phyloP scores from a whole-genome alignment of 2,888 invertebrate species.

The Idaea aversata region DNA sequence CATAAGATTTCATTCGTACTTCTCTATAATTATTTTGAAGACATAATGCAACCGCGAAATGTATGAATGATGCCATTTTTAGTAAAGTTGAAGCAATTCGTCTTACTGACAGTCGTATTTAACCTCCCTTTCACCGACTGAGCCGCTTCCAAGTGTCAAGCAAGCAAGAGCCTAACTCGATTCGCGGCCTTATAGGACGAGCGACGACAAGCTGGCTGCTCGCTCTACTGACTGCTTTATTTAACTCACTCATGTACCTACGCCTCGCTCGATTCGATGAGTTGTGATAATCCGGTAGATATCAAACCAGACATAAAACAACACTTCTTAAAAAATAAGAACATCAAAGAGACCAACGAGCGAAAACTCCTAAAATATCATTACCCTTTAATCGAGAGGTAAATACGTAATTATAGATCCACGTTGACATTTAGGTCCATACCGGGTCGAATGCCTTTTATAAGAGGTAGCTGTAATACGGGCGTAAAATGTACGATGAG shows the following conservation, averaged over 20 bases:
- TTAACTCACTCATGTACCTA: conserved; percentile 17
- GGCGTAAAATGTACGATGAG: conserved; percentile 56
- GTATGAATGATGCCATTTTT: conserved; percentile 77
- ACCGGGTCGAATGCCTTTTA: conserved; percentile 47
- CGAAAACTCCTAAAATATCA: conserved; percentile 31
- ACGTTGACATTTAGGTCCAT: conserved; percentile 56
- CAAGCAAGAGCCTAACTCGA: conserved; percentile 19
- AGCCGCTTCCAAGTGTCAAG: conserved; percentile 27
- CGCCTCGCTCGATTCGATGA: conserved; percentile 23
- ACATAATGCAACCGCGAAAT: conserved; percentile 67
- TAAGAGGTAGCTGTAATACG: conserved; percentile 46
- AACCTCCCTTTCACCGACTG: conserved; percentile 74
- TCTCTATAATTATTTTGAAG: conserved; percentile 53
- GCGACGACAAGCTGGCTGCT: conserved; percentile 61
- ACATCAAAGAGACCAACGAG: not conserved
- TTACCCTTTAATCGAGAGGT: conserved; percentile 28
- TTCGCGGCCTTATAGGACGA: conserved; percentile 23
- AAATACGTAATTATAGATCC: conserved; percentile 36
- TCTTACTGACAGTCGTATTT: conserved; percentile 60
- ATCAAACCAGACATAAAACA: conserved; percentile 1
- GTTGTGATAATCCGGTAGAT: conserved; percentile 13
- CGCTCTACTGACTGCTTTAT: conserved; percentile 11
- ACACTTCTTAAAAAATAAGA: conserved; percentile 10
- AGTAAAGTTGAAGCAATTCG: conserved; percentile 73
- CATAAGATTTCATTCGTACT: conserved; percentile 30